Conservation (phyloP, 1,140 invertebrate genomes). For the Drosophila mayri region DNA sequence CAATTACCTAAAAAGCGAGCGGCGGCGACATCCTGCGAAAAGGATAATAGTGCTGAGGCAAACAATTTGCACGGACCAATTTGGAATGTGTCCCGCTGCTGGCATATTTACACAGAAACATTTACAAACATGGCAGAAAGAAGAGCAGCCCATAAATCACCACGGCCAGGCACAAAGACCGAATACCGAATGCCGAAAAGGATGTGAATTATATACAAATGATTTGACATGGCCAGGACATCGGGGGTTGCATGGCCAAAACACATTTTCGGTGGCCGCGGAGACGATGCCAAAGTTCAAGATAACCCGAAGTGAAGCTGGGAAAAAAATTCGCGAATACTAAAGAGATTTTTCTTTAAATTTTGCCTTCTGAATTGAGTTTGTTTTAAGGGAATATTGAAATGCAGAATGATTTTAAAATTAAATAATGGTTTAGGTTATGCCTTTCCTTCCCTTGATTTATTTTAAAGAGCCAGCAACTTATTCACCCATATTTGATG, state of each 20-base stretch:
- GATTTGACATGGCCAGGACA: slow-evolving; percentile 73
- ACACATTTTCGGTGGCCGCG: slow-evolving; percentile 32
- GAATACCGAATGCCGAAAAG: slow-evolving; percentile 52
- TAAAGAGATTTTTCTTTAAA: background rate
- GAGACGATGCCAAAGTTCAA: slow-evolving; percentile 66
- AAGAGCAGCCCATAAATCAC: slow-evolving; percentile 73
- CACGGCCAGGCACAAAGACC: slow-evolving; percentile 41
- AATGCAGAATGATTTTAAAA: background rate
- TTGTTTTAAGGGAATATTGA: background rate
- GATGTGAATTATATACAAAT: slow-evolving; percentile 84
- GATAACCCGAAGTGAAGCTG: slow-evolving; percentile 52
- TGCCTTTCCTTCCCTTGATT: background rate
- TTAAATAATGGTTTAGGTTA: background rate
- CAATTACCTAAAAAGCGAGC: slow-evolving; percentile 76
- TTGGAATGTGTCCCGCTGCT: slow-evolving; percentile 59
- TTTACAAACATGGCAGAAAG: slow-evolving; percentile 54
- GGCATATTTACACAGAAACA: slow-evolving; percentile 66
- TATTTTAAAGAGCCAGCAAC: slow-evolving; percentile 1
- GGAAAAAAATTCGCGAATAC: slow-evolving; percentile 3
- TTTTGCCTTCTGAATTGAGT: background rate
- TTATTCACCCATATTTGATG: slow-evolving; percentile 40
- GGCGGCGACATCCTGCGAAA: slow-evolving; percentile 54
- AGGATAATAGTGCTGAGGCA: slow-evolving; percentile 81
- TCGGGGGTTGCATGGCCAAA: slow-evolving; percentile 17
- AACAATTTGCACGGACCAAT: slow-evolving; percentile 66